Base-by-base conservation (phyloP, 2,888 invertebrate species). In the Hydraecia micacea region DNA sequence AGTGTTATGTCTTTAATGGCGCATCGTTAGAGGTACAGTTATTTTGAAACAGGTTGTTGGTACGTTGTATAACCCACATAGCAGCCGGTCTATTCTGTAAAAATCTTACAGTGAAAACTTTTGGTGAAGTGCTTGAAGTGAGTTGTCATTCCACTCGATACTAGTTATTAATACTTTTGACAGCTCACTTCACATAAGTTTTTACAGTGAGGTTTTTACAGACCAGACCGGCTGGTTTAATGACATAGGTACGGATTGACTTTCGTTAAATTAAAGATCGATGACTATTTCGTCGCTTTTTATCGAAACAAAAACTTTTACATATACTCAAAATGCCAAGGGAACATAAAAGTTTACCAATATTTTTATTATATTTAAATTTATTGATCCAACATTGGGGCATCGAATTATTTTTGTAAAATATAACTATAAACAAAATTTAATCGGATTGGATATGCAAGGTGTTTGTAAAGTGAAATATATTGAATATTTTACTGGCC, bases 401-500 rank as follows among this genome's bases (percentile, higher is more conserved):
- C 71, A 80, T 72, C 72, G 77, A 67, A 76, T 77, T 87, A 86
- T 91, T 91, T 89, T 89, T 86, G 81, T 89, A 89, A 87, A 79
- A 85, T 72, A 75, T 87, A 86, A 85, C 85, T 83, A 80, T 76
- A 46, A 85, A 89, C 83, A 90, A 91, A 90, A 91, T 90, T 87
- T 89, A 89, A 92, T 91, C 83, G 89, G 86, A 91, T 92, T 89
- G 86, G 88, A 80, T 71, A 81, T 88, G 80, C 80, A 82, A 86
- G 86, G 80, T 84, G 81, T 87, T 87, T 90, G 90, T 91, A 86
- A 91, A 92, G 83, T 89, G 87, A 90, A 93, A 92, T 91, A 92
- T 93, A 93, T 93, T 91, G 91, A 92, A 93, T 93, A 91, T 93
- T 94, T 94, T 94, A 95, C 93, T 81, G 91, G 77, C 92, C 91